A percentile compares a stretch with the other conserved stretches of the same genome.
phyloP scores from a whole-genome alignment of 2,888 invertebrate species.

The Dicyrtomina minuta region DNA sequence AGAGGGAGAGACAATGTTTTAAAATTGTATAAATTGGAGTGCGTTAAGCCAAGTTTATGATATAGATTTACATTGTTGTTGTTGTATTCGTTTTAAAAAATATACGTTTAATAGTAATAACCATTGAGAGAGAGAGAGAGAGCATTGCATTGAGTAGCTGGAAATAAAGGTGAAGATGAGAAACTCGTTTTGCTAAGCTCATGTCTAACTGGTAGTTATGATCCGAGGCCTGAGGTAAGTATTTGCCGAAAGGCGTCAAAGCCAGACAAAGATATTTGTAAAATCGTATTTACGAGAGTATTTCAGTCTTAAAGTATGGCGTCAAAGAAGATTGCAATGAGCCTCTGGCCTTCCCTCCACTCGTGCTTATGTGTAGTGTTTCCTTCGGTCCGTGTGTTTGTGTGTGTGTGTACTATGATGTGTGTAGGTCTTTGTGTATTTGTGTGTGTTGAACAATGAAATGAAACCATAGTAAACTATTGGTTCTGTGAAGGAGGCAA shows the following conservation, averaged over 20 bases:
- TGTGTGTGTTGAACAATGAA: conserved; percentile 12
- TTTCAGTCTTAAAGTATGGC: conserved; percentile 26
- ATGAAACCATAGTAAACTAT: conserved; percentile 31
- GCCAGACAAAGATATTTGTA: conserved; percentile 33
- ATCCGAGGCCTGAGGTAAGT: conserved; percentile 21
- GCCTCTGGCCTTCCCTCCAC: neutral
- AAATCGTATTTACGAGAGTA: conserved; percentile 31
- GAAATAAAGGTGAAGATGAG: conserved; percentile 12
- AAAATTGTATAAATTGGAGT: too few relatives aligned
- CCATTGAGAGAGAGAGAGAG: conserved; percentile 14
- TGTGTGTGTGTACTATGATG: neutral
- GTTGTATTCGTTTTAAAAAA: neutral
- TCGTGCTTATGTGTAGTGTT: neutral
- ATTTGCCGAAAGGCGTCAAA: conserved; percentile 30
- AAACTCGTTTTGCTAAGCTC: conserved; percentile 19
- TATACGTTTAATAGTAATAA: neutral
- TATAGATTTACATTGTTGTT: conserved; percentile 7
- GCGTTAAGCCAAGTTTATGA: neutral
- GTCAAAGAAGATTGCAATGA: conserved; percentile 31
- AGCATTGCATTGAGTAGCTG: conserved; percentile 7
- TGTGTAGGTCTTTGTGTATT: conserved; percentile 1
- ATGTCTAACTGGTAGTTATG: conserved; percentile 19
- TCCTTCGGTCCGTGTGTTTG: neutral
- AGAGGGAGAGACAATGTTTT: too few relatives aligned
- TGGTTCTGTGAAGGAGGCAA: conserved; percentile 34